A percentile compares a stretch with the other conserved stretches of the same genome.
Evolutionary conservation across 2,888 invertebrate genomes (phyloP).

Genomic region (Muschampia plurimacula): DNA sequence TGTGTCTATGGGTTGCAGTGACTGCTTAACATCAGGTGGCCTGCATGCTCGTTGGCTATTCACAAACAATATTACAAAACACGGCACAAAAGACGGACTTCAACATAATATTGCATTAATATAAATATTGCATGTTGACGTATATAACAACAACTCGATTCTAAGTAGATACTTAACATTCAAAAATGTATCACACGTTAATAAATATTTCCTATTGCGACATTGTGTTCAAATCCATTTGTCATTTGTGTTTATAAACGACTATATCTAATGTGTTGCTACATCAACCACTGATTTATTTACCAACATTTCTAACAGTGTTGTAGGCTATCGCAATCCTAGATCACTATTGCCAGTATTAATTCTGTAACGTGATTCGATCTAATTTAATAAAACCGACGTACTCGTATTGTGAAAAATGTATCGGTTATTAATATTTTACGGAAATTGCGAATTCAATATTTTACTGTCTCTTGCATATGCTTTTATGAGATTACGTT

Average conservation of each 20-base stretch:
- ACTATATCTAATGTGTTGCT: constrained; percentile 52
- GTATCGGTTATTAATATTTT: constrained; percentile 21
- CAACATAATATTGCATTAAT: too few species aligned
- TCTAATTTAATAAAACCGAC: constrained; percentile 26
- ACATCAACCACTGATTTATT: constrained; percentile 61
- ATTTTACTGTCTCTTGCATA: constrained; percentile 9
- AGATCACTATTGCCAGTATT: constrained; percentile 18
- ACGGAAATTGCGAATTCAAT: constrained; percentile 10
- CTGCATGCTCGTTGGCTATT: too few species aligned
- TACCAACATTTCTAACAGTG: constrained; percentile 40
- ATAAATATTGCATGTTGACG: too few species aligned
- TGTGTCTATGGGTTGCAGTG: too few species aligned
- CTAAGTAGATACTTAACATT: background rate
- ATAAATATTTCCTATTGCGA: constrained; percentile 18
- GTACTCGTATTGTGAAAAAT: constrained; percentile 27
- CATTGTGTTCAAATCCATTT: constrained; percentile 49
- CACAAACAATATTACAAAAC: too few species aligned
- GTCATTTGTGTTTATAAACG: constrained; percentile 54
- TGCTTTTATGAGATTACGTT: background rate
- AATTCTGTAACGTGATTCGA: constrained; percentile 32
- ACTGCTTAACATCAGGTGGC: too few species aligned
- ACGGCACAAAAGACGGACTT: too few species aligned
- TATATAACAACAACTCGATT: too few species aligned
- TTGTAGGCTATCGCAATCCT: constrained; percentile 23
- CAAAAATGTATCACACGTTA: constrained; percentile 12